Conservation (phyloP, 1,140 invertebrate genomes). For the Papilio aristodemus region DNA sequence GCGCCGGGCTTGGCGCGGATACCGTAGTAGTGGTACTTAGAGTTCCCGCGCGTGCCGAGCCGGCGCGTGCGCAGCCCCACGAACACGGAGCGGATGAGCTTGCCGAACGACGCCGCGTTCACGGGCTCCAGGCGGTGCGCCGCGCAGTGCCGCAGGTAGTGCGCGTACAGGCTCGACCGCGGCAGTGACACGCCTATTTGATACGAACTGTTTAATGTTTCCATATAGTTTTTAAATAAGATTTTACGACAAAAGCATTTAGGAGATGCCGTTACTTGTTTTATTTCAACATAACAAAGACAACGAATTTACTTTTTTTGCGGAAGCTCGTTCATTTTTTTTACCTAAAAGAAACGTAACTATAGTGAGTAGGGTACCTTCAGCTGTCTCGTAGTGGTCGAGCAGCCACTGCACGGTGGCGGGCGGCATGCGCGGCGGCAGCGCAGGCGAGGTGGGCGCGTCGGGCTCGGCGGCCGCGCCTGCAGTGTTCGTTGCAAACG, state of each 20-base stretch:
- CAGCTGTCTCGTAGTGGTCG: slow-evolving; percentile 98
- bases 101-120: slow-evolving; percentile 99
- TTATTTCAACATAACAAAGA: neutral
- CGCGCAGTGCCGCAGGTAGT: slow-evolving; percentile 97
- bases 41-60: slow-evolving; percentile 98
- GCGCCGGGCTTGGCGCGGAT: slow-evolving; percentile 95
- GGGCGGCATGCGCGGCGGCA: slow-evolving; percentile 66
- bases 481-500: slow-evolving; percentile 19
- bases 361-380: slow-evolving; percentile 82
- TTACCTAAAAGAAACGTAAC: too few species aligned
- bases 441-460: slow-evolving; percentile 55
- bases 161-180: slow-evolving; percentile 96
- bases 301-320: neutral
- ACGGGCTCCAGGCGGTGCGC: slow-evolving; percentile 98
- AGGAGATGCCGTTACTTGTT: too few species aligned
- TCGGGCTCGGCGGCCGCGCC: slow-evolving; percentile 49
- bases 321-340: neutral
- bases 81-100: slow-evolving; percentile 98
- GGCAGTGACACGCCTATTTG: slow-evolving; percentile 90
- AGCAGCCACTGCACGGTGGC: slow-evolving; percentile 94
- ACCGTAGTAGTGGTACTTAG: slow-evolving; percentile 99
- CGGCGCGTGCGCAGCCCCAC: slow-evolving; percentile 95
- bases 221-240: neutral
- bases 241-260: too few species aligned
- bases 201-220: neutral